These are phyloP conservation scores for Drymodes brunneopygia DNA, from an alignment of 2,113 vertebrate genomes.

Conservation along the genomic window DNA sequence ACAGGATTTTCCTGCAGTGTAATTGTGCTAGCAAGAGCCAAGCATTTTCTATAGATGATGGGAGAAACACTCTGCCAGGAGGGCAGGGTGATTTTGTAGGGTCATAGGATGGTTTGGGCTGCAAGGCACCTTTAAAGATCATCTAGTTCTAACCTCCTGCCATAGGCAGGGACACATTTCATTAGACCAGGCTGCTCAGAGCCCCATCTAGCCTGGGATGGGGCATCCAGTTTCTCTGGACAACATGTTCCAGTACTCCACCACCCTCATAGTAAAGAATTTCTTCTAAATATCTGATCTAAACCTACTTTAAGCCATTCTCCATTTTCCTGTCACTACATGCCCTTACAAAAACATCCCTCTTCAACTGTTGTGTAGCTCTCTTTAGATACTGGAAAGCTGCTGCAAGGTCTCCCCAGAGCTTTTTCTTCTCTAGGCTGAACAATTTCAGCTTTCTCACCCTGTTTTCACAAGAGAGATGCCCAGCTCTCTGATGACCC, in stretches of 20 bases:
- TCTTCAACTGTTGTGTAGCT: neutral
- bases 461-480: neutral
- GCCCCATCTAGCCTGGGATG: neutral
- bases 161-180: neutral
- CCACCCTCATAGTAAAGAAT: neutral
- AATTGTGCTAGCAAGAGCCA: neutral
- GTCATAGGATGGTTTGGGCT: neutral
- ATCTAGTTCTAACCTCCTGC: neutral
- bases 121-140: neutral
- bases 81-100: neutral
- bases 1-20: neutral
- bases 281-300: neutral
- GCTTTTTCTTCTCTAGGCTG: neutral
- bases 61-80: neutral
- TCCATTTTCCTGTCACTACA: neutral
- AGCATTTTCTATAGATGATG: neutral
- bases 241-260: neutral
- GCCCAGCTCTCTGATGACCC: neutral
- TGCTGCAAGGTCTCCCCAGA: neutral
- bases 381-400: neutral
- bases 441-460: neutral
- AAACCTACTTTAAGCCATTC: neutral
- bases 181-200: neutral
- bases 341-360: neutral
- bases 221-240: neutral